Evolutionary conservation across 2,797 vertebrate genomes (phyloP), one percentile per base, ranked within the genome.

Genomic region (Gymnothorax javanicus): DNA sequence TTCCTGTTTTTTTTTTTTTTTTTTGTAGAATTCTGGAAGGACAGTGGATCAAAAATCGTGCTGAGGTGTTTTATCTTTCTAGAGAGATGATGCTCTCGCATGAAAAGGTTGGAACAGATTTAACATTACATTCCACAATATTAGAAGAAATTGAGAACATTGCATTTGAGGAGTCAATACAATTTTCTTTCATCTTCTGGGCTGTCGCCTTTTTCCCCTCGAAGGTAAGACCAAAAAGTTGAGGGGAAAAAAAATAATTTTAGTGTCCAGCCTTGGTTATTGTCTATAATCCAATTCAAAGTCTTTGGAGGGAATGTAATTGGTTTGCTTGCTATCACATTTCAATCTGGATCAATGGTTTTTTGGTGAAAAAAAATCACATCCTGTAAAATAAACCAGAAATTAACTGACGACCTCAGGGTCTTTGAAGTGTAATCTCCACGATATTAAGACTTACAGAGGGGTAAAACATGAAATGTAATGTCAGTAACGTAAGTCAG

Each of bases 161-260:
- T 73, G 25, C 12, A 43, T 73, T 73, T 73, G 69, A 73, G 33
- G 25, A 73, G 27, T 43, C 27, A 15, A 73, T 27, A 12, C 9
- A 73, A 11, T 73, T 73, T 73, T 73, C 27, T 73, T 33, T 73
- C 69, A 27, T 73, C 69, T 73, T 73, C 33, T 73, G 69, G 12
- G 25, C 9, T 9, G 69, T 59, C 3, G 58, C 7, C 20, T n/a
- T 2, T 71, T 71, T 3, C 11, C 9, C 25, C 1, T 33, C 73
- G 15, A 75, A 75, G 17, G 27, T 17, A 75, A 75, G 27, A 50
- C 13, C 11, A 43, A 73, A 73, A 73, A 73, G 69, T 73, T 73
- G 27, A 7, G 73, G 0, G 2, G 13, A 77, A 52, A 20, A 77
- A 52, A 77, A 77, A 52, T 17, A 43, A 50, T 79, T 54, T 79